These are phyloP conservation scores for Pimpla rufipes DNA, from an alignment of 2,888 invertebrate genomes.

Conservation along the genomic window DNA sequence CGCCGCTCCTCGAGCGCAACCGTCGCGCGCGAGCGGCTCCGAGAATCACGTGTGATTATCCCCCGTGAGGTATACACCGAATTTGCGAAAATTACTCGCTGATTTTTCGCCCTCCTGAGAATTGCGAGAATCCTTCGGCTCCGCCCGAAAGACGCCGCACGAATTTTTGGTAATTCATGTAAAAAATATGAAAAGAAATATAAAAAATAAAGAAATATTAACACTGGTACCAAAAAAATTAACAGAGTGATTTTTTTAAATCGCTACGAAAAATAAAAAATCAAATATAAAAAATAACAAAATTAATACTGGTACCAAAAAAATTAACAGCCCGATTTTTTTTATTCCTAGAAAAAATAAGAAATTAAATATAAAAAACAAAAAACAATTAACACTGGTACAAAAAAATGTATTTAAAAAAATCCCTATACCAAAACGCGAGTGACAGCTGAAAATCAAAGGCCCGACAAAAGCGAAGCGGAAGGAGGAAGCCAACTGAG, in stretches of 20 bases:
- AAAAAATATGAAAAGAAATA: neutral
- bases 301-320: neutral
- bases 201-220: neutral
- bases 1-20: neutral
- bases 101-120: conserved; percentile 68
- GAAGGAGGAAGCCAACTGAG: conserved; percentile 11
- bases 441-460: neutral
- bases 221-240: neutral
- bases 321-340: too few relatives aligned
- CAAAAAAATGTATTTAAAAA: neutral
- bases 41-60: conserved; percentile 76
- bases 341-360: too few relatives aligned
- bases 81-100: conserved; percentile 52
- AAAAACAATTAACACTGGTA: neutral
- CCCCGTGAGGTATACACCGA: conserved; percentile 70
- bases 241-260: too few relatives aligned
- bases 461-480: neutral
- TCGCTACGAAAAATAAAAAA: neutral
- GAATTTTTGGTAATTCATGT: neutral
- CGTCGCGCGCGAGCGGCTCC: neutral
- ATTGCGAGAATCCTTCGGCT: conserved; percentile 67
- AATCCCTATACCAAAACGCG: neutral
- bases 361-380: neutral
- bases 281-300: neutral
- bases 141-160: neutral